A percentile compares a stretch with the other conserved stretches of the same genome.
Evolutionary conservation across 2,888 invertebrate genomes (phyloP).

Genomic region (Celastrina argiolus): DNA sequence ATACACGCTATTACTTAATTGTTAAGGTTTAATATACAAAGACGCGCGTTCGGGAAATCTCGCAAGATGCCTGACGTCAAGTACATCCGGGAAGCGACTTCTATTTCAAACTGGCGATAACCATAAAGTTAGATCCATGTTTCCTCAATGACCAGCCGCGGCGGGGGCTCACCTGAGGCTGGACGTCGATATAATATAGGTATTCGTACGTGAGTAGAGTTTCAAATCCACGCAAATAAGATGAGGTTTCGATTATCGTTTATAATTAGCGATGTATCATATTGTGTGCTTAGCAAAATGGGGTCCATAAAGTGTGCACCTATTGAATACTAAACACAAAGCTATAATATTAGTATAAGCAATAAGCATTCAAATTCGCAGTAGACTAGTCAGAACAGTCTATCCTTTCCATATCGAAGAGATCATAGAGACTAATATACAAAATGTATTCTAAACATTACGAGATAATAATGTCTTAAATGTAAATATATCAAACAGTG

Average conservation of each 20-base stretch:
- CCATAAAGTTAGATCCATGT: constrained; percentile 29
- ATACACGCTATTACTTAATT: constrained; percentile 37
- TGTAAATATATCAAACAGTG: no score
- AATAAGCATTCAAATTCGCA: neutral
- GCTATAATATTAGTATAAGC: neutral
- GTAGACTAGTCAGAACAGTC: neutral
- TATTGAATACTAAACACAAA: neutral
- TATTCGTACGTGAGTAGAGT: constrained; percentile 25
- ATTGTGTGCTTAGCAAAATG: neutral
- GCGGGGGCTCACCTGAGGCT: constrained; percentile 25
- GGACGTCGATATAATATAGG: constrained; percentile 28
- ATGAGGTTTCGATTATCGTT: neutral
- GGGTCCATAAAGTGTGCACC: neutral
- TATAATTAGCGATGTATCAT: constrained; percentile 5
- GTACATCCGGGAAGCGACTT: constrained; percentile 70
- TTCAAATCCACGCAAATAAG: neutral
- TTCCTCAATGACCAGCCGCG: constrained; percentile 21
- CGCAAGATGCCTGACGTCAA: constrained; percentile 66
- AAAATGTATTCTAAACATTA: no score
- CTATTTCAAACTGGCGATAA: constrained; percentile 52
- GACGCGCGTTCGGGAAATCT: constrained; percentile 48
- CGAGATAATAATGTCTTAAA: no score
- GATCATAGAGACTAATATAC: no score
- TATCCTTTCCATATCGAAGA: no score
- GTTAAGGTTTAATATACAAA: constrained; percentile 45